phyloP scores from a whole-genome alignment of 2,888 invertebrate species.

The Tortricodes alternella region DNA sequence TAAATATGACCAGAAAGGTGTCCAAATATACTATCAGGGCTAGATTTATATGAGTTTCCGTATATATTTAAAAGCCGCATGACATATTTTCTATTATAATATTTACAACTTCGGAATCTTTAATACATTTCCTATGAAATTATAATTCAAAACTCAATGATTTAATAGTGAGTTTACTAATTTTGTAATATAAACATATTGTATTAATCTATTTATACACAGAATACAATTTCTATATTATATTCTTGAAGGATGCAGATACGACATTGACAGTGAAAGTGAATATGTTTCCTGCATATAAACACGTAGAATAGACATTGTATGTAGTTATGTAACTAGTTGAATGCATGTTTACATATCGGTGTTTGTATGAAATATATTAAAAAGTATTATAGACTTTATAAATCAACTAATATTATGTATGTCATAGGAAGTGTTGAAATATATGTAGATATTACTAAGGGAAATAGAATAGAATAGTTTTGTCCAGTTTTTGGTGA shows the following conservation, averaged over 20 bases:
- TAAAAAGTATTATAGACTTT: slow-evolving; percentile 22
- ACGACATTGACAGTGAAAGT: background rate
- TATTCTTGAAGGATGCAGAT: background rate
- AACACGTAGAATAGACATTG: slow-evolving; percentile 17
- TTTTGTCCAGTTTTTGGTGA: background rate
- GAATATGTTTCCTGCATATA: slow-evolving; percentile 18
- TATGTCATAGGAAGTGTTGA: slow-evolving; percentile 14
- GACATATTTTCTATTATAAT: slow-evolving; percentile 10
- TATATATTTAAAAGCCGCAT: background rate
- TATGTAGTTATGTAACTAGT: slow-evolving; percentile 35
- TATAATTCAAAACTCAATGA: background rate
- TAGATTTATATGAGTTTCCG: slow-evolving; percentile 8
- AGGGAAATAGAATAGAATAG: slow-evolving; percentile 7
- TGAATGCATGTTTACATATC: slow-evolving; percentile 34
- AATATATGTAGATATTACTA: slow-evolving; percentile 23
- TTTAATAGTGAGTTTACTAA: slow-evolving; percentile 12
- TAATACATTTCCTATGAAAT: background rate
- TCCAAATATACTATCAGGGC: background rate
- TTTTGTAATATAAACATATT: background rate
- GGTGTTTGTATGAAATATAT: slow-evolving; percentile 33
- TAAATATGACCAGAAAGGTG: slow-evolving; percentile 6
- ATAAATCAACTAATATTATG: slow-evolving; percentile 21
- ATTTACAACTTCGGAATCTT: slow-evolving; percentile 2
- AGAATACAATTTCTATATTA: slow-evolving; percentile 10
- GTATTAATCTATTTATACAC: slow-evolving; percentile 5